These are phyloP conservation scores for Drosophila hawaiiensis DNA, from an alignment of 2,888 invertebrate genomes.

Conservation along the genomic window DNA sequence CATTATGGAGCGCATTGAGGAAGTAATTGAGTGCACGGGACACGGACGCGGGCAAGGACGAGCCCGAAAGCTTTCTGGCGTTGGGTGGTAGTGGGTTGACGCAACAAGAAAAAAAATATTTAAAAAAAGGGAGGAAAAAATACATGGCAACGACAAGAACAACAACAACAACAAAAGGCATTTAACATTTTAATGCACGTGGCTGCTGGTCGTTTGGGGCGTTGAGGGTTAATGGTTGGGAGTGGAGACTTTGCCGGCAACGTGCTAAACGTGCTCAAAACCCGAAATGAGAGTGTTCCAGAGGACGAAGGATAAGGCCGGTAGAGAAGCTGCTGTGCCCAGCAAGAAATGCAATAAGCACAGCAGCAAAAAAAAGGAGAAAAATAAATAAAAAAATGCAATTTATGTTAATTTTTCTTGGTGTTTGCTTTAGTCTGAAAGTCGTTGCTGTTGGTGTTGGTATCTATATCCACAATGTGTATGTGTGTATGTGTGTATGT, in stretches of 20 bases:
- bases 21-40: constrained; percentile 82
- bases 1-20: constrained; percentile 83
- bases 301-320: constrained; percentile 66
- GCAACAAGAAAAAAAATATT: constrained; percentile 31
- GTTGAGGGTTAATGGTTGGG: neutral
- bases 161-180: constrained; percentile 59
- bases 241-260: constrained; percentile 54
- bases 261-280: constrained; percentile 82
- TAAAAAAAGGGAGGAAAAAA: constrained; percentile 29
- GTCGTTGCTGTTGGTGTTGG: constrained; percentile 9
- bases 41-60: constrained; percentile 73
- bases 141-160: constrained; percentile 43
- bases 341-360: constrained; percentile 65
- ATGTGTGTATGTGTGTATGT: neutral
- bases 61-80: constrained; percentile 36
- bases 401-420: constrained; percentile 81
- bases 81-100: constrained; percentile 5
- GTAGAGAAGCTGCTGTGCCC: constrained; percentile 36
- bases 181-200: constrained; percentile 80
- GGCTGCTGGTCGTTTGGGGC: constrained; percentile 35
- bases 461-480: constrained; percentile 33
- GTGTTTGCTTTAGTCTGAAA: constrained; percentile 70
- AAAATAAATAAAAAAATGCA: constrained; percentile 47
- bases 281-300: constrained; percentile 78
- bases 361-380: constrained; percentile 11